These are phyloP conservation scores for Sylvietta virens DNA, from an alignment of 2,113 vertebrate species.

Conservation along the genomic window DNA sequence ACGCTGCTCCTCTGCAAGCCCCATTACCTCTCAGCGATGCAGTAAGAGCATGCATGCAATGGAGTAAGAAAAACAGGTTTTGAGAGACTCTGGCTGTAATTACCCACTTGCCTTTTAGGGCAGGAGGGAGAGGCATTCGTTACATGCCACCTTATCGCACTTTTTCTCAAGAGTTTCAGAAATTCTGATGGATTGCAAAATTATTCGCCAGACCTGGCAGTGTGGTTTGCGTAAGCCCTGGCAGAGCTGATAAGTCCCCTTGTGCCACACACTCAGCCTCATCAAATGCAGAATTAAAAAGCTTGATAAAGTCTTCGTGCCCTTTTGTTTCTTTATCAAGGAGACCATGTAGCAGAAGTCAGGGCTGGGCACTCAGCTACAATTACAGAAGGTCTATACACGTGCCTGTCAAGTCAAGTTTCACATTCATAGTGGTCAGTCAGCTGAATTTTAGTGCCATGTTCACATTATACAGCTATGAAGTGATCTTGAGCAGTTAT, in stretches of 20 bases:
- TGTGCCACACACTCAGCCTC: fast-evolving
- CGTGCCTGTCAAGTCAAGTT: not conserved
- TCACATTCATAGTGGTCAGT: fast-evolving
- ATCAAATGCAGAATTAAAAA: not conserved
- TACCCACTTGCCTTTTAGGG: not conserved
- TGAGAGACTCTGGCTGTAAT: not conserved
- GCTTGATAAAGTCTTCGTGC: fast-evolving
- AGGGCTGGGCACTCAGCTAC: fast-evolving
- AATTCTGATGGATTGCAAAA: not conserved
- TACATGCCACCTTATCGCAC: not conserved
- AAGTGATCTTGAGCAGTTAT: not conserved
- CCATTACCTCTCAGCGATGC: not conserved
- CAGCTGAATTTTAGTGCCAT: not conserved
- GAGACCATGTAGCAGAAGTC: not conserved
- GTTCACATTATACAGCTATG: fast-evolving
- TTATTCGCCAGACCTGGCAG: not conserved
- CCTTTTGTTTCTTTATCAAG: not conserved
- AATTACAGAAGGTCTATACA: fast-evolving
- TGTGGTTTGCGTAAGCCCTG: fast-evolving
- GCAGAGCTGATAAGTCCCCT: not conserved
- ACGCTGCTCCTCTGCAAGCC: not conserved
- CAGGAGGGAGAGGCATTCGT: not conserved
- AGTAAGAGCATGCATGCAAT: not conserved
- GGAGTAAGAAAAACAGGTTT: constrained; percentile 41
- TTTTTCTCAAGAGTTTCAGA: not conserved